Evolutionary conservation across 1,140 invertebrate species (phyloP).

Genomic region (Drosophila lini): DNA sequence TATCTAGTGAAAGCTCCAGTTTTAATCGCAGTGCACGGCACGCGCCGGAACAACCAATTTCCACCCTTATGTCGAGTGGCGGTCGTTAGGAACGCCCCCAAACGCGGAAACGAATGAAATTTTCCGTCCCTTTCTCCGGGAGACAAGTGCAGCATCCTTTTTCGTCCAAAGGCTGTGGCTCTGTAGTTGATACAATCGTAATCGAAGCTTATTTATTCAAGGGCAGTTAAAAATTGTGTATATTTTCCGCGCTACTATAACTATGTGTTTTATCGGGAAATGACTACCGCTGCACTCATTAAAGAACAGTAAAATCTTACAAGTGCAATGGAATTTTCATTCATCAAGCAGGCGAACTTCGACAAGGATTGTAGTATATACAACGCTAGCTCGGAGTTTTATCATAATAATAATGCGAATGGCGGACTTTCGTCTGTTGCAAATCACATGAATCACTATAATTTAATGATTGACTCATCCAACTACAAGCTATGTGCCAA

Average conservation of each 20-base stretch:
- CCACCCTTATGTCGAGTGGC: slow-evolving; percentile 59
- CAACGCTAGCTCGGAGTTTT: slow-evolving; percentile 53
- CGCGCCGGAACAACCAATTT: slow-evolving; percentile 46
- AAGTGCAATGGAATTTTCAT: slow-evolving; percentile 76
- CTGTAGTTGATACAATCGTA: slow-evolving; percentile 66
- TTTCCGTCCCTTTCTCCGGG: slow-evolving; percentile 64
- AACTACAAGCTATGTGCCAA: slow-evolving; percentile 67
- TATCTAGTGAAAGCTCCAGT: neutral
- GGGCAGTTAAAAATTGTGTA: slow-evolving; percentile 67
- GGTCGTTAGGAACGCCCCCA: slow-evolving; percentile 62
- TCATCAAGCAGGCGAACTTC: slow-evolving; percentile 68
- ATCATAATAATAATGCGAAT: slow-evolving; percentile 53
- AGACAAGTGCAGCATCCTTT: slow-evolving; percentile 66
- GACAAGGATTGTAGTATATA: slow-evolving; percentile 73
- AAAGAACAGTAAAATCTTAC: slow-evolving; percentile 46
- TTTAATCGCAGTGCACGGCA: slow-evolving; percentile 44
- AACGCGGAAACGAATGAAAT: slow-evolving; percentile 56
- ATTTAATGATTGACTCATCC: slow-evolving; percentile 69
- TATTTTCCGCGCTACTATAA: slow-evolving; percentile 49
- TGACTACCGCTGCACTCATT: slow-evolving; percentile 28
- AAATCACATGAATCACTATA: slow-evolving; percentile 72
- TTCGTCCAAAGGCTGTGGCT: slow-evolving; percentile 65
- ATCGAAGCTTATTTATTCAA: slow-evolving; percentile 78
- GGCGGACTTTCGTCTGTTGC: slow-evolving; percentile 50
- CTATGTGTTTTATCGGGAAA: slow-evolving; percentile 64